Evolutionary conservation across 1,140 invertebrate genomes (phyloP).

Genomic region (Euura lappo): DNA sequence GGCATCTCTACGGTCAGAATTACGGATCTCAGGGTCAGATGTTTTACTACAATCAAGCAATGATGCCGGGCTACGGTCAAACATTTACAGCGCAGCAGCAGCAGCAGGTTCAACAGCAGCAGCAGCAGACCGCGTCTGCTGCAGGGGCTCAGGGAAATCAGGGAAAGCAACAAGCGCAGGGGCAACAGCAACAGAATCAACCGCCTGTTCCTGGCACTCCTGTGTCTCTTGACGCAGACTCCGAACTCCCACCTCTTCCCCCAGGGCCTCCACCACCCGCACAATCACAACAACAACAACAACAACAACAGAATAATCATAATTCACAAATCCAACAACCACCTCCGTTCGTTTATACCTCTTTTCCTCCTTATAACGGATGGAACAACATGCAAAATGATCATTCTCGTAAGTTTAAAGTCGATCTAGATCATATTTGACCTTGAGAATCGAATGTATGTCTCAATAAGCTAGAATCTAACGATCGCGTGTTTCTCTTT

Average conservation of each 20-base stretch:
- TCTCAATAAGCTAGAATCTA: no score
- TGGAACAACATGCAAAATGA: conserved; percentile 52
- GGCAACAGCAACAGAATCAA: conserved; percentile 44
- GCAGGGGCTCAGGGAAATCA: conserved; percentile 26
- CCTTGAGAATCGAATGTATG: no score
- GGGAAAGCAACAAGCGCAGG: conserved; percentile 28
- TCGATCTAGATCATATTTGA: no score
- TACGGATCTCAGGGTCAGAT: conserved; percentile 50
- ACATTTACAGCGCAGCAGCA: conserved; percentile 50
- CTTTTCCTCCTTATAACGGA: conserved; percentile 39
- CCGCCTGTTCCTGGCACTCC: conserved; percentile 50
- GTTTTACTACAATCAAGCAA: conserved; percentile 53
- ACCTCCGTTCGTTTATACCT: conserved; percentile 39
- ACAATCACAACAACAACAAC: conserved; percentile 56
- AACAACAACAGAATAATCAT: conserved; percentile 58
- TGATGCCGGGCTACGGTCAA: conserved; percentile 52
- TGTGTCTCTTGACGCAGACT: conserved; percentile 54
- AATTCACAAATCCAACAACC: conserved; percentile 51
- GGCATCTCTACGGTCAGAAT: conserved; percentile 52
- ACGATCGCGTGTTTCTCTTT: conserved; percentile 10
- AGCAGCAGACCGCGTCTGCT: conserved; percentile 46
- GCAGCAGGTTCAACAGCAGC: conserved; percentile 30
- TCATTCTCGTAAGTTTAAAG: conserved; percentile 41
- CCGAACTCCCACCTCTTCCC: conserved; percentile 56
- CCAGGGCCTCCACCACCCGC: conserved; percentile 57